These are phyloP conservation scores for Limulus polyphemus DNA, from an alignment of 2,888 invertebrate genomes.

Conservation along the genomic window DNA sequence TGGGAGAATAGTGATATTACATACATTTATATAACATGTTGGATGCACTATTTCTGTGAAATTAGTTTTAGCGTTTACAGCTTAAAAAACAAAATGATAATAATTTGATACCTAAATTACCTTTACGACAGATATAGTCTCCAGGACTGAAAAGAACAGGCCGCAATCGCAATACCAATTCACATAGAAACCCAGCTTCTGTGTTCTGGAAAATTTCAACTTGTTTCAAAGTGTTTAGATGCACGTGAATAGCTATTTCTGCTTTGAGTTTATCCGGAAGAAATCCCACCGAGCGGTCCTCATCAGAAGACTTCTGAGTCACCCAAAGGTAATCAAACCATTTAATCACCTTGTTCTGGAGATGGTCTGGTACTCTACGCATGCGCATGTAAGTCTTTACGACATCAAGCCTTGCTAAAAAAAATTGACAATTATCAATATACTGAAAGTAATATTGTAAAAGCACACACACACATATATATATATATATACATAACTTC, in stretches of 20 bases:
- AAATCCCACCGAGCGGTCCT: constrained; percentile 88
- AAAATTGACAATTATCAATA: neutral
- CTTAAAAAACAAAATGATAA: too few species aligned
- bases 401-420: constrained; percentile 85
- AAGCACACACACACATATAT: too few species aligned
- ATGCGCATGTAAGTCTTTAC: constrained; percentile 98
- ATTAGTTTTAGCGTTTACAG: too few species aligned
- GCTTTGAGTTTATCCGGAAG: constrained; percentile 93
- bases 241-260: constrained; percentile 98
- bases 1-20: too few species aligned
- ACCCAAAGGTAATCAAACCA: constrained; percentile 99
- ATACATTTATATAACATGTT: too few species aligned
- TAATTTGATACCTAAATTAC: constrained; percentile 43
- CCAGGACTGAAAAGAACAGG: constrained; percentile 97
- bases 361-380: constrained; percentile 83
- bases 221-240: constrained; percentile 90
- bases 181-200: constrained; percentile 96
- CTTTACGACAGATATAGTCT: constrained; percentile 97
- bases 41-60: too few species aligned
- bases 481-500: too few species aligned
- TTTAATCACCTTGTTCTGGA: constrained; percentile 95
- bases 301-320: constrained; percentile 95
- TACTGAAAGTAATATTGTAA: too few species aligned
- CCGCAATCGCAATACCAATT: constrained; percentile 81
- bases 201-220: constrained; percentile 99